These are phyloP conservation scores for Conops quadrifasciatus DNA, from an alignment of 2,888 invertebrate genomes.

Conservation along the genomic window DNA sequence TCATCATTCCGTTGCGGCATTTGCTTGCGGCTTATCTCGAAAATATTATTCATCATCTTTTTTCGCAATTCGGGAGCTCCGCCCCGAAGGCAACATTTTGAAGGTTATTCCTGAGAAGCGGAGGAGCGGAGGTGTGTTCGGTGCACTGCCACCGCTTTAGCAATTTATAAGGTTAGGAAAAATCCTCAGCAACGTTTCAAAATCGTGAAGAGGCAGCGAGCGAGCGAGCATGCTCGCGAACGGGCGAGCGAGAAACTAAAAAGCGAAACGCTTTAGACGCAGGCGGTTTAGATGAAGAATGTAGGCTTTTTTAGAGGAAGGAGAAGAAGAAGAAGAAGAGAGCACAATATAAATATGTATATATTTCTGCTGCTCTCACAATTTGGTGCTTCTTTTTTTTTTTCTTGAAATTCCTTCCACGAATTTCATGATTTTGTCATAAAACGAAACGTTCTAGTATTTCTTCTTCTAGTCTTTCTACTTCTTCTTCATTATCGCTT, in stretches of 20 bases:
- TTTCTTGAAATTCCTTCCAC: background rate
- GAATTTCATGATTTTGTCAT: slow-evolving; percentile 24
- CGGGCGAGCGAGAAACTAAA: slow-evolving; percentile 22
- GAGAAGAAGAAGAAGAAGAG: background rate
- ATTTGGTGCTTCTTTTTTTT: background rate
- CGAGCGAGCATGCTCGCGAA: slow-evolving; percentile 3
- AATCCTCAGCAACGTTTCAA: background rate
- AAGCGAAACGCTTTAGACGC: background rate
- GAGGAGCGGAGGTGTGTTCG: background rate
- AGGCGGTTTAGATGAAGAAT: no score
- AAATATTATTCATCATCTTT: slow-evolving; percentile 34
- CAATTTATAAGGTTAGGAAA: no score
- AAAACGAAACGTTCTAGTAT: background rate
- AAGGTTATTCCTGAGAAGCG: slow-evolving; percentile 5
- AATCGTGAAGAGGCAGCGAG: background rate
- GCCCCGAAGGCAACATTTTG: slow-evolving; percentile 58
- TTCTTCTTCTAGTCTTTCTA: background rate
- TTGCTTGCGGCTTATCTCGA: slow-evolving; percentile 13
- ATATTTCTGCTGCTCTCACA: background rate
- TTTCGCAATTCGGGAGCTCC: slow-evolving; percentile 64
- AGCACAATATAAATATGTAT: background rate
- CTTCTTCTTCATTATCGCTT: background rate
- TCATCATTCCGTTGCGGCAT: no score
- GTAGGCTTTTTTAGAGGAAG: background rate
- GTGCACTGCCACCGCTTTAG: background rate